Percentiles rank a stretch among this genome's conserved stretches.
Evolutionary conservation across 1,140 invertebrate species (phyloP).

Genomic region (Drosophila ficusphila): DNA sequence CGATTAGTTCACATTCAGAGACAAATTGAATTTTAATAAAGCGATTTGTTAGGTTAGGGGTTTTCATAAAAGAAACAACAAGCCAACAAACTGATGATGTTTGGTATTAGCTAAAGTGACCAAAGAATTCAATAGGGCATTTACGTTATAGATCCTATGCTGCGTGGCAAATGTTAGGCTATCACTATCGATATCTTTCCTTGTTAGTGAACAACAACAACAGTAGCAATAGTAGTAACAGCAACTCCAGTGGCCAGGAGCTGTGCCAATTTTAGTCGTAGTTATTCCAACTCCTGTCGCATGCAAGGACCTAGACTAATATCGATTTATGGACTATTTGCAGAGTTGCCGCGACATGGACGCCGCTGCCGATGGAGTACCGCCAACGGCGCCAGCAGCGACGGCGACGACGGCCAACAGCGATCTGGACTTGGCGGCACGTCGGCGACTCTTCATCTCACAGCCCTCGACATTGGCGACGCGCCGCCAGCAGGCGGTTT

Average conservation of each 20-base stretch:
- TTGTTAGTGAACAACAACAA: slow-evolving; percentile 59
- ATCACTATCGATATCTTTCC: slow-evolving; percentile 69
- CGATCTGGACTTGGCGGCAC: slow-evolving; percentile 77
- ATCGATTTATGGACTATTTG: slow-evolving; percentile 54
- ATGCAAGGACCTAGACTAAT: slow-evolving; percentile 20
- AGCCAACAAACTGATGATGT: too few species aligned
- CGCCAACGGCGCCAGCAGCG: slow-evolving; percentile 67
- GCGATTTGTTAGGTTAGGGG: too few species aligned
- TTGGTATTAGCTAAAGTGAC: background rate
- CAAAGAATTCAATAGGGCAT: background rate
- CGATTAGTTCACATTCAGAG: too few species aligned
- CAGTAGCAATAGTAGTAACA: slow-evolving; percentile 2
- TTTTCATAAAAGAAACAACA: too few species aligned
- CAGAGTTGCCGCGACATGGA: slow-evolving; percentile 69
- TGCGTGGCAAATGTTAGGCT: slow-evolving; percentile 56
- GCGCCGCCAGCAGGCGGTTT: slow-evolving; percentile 91
- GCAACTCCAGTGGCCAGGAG: background rate
- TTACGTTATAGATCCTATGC: background rate
- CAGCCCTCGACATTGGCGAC: slow-evolving; percentile 90
- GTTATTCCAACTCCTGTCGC: slow-evolving; percentile 36
- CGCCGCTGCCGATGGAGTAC: slow-evolving; percentile 75
- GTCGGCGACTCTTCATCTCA: slow-evolving; percentile 85
- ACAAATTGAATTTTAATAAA: too few species aligned
- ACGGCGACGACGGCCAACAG: slow-evolving; percentile 55
- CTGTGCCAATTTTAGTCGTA: slow-evolving; percentile 59